A percentile compares a stretch with the other conserved stretches of the same genome.
Conservation (phyloP, 1,140 invertebrate species). For the Scaptomyza pallida region DNA sequence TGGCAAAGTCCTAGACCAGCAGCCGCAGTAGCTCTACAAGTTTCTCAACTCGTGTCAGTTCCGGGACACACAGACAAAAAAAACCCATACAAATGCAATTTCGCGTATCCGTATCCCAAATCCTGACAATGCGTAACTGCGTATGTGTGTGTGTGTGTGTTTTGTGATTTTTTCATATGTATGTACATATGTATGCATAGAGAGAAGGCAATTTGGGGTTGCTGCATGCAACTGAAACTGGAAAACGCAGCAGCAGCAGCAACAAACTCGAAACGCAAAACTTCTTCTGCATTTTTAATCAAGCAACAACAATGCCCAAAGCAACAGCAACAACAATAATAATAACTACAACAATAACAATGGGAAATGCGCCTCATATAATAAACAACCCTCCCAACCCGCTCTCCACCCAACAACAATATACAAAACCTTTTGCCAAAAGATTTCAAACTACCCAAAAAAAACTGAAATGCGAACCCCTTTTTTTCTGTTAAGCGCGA, state of each 20-base stretch:
- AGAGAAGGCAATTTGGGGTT: conserved; percentile 31
- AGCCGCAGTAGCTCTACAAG: neutral
- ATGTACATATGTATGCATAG: too few species aligned
- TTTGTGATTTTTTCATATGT: conserved; percentile 10
- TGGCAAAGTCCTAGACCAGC: neutral
- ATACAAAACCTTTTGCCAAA: conserved; percentile 12
- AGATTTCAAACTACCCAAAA: conserved; percentile 9
- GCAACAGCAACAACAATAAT: conserved; percentile 33
- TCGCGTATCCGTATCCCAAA: conserved; percentile 1
- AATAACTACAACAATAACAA: conserved; percentile 30
- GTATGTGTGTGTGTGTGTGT: conserved; percentile 28
- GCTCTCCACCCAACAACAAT: conserved; percentile 3
- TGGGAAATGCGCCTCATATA: conserved; percentile 10
- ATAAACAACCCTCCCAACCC: conserved; percentile 34
- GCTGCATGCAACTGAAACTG: conserved; percentile 42
- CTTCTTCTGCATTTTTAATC: conserved; percentile 76
- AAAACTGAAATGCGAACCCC: conserved; percentile 23
- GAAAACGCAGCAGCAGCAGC: conserved; percentile 47
- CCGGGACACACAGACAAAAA: too few species aligned
- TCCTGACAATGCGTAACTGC: conserved; percentile 4
- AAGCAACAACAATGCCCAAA: conserved; percentile 66
- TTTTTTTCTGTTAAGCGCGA: neutral
- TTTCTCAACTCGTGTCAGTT: conserved; percentile 23
- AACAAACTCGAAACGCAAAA: conserved; percentile 35
- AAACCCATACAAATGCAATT: conserved; percentile 32